phyloP scores from a whole-genome alignment of 2,797 vertebrate genomes.

The Meriones psammophilus region DNA sequence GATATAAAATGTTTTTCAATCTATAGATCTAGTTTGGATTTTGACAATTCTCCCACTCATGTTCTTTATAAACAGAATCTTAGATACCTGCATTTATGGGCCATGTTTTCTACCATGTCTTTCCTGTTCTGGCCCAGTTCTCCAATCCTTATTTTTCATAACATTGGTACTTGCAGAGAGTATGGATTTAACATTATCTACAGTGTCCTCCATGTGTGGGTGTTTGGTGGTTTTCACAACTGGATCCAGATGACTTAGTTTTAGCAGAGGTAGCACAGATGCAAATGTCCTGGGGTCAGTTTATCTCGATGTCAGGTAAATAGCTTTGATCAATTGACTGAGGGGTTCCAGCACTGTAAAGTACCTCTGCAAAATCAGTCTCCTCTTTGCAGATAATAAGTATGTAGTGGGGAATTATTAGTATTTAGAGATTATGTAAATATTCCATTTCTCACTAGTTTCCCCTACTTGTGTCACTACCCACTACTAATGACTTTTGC shows the following conservation, averaged over 20 bases:
- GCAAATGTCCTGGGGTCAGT: background rate
- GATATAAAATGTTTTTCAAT: background rate
- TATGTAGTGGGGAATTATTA: background rate
- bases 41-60: background rate
- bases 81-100: background rate
- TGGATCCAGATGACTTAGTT: background rate
- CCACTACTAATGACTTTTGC: background rate
- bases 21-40: background rate
- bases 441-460: slow-evolving; percentile 23
- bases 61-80: background rate
- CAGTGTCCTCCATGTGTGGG: background rate
- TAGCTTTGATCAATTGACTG: slow-evolving; percentile 10
- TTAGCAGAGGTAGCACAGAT: background rate
- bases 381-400: background rate
- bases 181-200: background rate
- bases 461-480: background rate
- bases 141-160: background rate
- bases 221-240: background rate
- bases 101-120: background rate
- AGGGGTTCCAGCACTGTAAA: background rate
- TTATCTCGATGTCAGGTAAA: background rate
- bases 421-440: background rate
- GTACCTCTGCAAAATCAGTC: background rate
- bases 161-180: background rate
- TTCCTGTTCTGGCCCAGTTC: background rate